Base-by-base conservation (phyloP, 2,888 invertebrate genomes). In the Lasioglossum oenotherae region DNA sequence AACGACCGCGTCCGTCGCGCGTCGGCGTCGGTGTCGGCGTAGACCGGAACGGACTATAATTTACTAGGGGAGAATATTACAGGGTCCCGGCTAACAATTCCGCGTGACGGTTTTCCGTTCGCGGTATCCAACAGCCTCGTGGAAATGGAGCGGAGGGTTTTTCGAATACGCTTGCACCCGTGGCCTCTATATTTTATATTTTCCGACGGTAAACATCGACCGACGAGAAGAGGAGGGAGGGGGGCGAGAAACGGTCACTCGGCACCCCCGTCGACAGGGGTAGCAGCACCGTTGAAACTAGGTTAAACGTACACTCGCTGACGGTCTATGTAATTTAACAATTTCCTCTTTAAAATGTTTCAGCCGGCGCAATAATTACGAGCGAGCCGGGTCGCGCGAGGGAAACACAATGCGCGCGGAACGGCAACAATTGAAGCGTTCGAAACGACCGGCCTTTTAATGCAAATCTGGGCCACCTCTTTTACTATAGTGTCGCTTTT, bases 321-420 rank as follows among this genome's bases (percentile, higher is more conserved):
- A 69, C 60, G 27, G 73, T 46, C 46, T 49, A 69, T 79, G 78
- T 86, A 85, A 86, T 85, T 82, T 77, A 82, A 85, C 82, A 75
- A 79, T 86, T 86, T 85, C 85, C 78, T 60, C 74, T 57, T 67
- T 67, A 84, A 84, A 84, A 81, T 74, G 80, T 85, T 84, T 79
- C 81, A 74, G 71, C 41, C 80, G 60, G 46, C 60, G 53, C 49
- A 60, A 77, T 85, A 84, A 84, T 85, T 84, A 57, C 79, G 72
- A 35, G 41, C 71, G 53, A 19, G 38, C 69, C 49, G 53, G 46
- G 73, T 38, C 57, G 73, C 46, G n/a, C 41, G 38, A 19, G 38
- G 35, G 71, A 41, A 53, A 78, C 74, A 46, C 79, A 76, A 67
- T 76, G 41, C 74, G 57, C 69, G 57, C 8, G 46, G 41, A 41